Evolutionary conservation across 2,113 vertebrate species (phyloP), one percentile per base, ranked within the genome.

Genomic region (Calcarius ornatus): DNA sequence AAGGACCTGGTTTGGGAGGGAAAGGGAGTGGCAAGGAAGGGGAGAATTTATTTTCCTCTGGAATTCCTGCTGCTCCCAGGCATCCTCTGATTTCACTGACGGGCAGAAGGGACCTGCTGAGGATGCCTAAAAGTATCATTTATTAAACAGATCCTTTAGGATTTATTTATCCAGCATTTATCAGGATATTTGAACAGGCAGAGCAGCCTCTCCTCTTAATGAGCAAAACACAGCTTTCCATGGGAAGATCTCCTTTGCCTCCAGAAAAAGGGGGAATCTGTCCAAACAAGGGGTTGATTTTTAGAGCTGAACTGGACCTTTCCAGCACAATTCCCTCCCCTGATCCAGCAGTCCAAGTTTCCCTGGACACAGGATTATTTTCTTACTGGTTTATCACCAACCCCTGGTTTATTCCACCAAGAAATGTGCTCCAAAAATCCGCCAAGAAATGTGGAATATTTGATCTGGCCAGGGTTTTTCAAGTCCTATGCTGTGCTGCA

Each of bases 281-380:
- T 50, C 73, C 54, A 81, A 89, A 43, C 2, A 77, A 53, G 57
- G 2, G 3, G 2, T 23, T 80, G 79, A 12, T 63, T 84, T 84
- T 78, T 73, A 72, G 40, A 69, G 72, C 35, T 78, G 59, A 72
- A 50, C 72, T 73, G 66, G 76, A 77, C 72, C 83, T 94, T 86
- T 78, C 9, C 72, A 61, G 50, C 37, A 3, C 25, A 3, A 3
- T 83, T 88, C 79, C 45, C 25, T 78, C 30, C 43, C 38, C 64
- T 47, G 60, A 66, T 90, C 68, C 9, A 4, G 16, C 81, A 68
- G 31, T 12, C 66, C 63, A 65, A 57, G 13, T 81, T 89, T 87
- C 78, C 69, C 68, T 85, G 87, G 78, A 73, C 33, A 42, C 4
- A 5, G 40, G 23, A 42, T 10, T 40, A 8, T 90, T 90, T 94